These are phyloP conservation scores for Zingel zingel DNA, from an alignment of 2,113 vertebrate genomes.

Conservation along the genomic window DNA sequence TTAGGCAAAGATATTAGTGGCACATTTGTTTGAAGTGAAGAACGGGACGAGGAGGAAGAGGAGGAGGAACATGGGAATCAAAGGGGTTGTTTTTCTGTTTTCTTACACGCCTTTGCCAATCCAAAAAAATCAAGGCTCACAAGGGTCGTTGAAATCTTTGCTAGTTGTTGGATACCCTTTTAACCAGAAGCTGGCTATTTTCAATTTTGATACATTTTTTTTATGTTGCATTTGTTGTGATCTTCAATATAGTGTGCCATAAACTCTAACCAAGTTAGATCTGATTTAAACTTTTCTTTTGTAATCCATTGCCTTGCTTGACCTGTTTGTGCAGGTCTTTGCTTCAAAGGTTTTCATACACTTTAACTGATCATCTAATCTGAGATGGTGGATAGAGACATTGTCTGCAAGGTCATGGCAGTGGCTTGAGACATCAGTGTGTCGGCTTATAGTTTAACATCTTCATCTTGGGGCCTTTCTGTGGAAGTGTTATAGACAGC, in stretches of 20 bases:
- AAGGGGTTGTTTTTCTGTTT: constrained; percentile 43
- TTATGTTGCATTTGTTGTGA: background rate
- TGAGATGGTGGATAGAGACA: constrained; percentile 3
- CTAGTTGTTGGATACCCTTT: background rate
- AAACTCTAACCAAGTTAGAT: constrained; percentile 2
- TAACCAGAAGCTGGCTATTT: background rate
- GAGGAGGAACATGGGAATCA: constrained; percentile 18
- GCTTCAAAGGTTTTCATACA: constrained; percentile 20
- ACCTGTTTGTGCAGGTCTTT: background rate
- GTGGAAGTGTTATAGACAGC: constrained; percentile 65
- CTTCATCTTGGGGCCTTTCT: constrained; percentile 59
- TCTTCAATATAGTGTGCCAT: background rate
- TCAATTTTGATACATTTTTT: background rate
- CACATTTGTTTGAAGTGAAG: constrained; percentile 57
- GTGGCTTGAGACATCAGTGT: constrained; percentile 52
- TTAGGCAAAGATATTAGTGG: constrained; percentile 51
- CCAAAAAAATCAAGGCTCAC: constrained; percentile 39
- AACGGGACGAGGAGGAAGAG: constrained; percentile 5
- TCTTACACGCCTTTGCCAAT: constrained; percentile 21
- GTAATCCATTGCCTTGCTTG: constrained; percentile 2
- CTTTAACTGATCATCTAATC: constrained; percentile 2
- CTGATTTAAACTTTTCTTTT: background rate
- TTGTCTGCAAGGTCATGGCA: constrained; percentile 27
- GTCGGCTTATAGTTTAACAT: constrained; percentile 55
- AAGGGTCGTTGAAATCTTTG: constrained; percentile 9